Evolutionary conservation across 2,113 vertebrate species (phyloP).

Genomic region (Merops nubicus): DNA sequence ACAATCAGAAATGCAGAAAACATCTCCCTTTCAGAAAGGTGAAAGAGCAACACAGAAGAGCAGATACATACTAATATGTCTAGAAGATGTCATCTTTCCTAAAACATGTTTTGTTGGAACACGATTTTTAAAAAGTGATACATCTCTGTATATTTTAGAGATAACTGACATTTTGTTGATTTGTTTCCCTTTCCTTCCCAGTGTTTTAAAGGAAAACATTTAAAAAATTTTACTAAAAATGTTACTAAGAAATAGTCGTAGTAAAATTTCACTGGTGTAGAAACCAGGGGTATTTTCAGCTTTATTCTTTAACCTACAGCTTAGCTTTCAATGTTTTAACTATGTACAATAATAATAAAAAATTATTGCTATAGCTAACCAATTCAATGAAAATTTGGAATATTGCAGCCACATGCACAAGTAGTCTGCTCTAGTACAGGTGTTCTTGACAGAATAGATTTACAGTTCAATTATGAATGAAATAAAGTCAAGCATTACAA

Average conservation of each 20-base stretch:
- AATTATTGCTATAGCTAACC: neutral
- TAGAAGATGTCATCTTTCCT: neutral
- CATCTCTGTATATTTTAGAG: neutral
- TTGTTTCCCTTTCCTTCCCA: neutral
- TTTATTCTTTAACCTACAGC: neutral
- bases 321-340: neutral
- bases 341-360: neutral
- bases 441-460: neutral
- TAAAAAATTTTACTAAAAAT: neutral
- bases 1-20: constrained; percentile 13
- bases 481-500: neutral
- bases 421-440: neutral
- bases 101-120: neutral
- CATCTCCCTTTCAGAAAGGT: neutral
- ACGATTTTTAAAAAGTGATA: neutral
- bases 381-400: neutral
- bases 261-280: neutral
- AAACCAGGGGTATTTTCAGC: neutral
- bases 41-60: neutral
- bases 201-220: neutral
- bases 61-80: neutral
- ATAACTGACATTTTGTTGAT: neutral
- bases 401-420: neutral
- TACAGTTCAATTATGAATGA: neutral
- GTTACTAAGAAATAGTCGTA: neutral